Conservation (phyloP, 1,140 invertebrate genomes). For the Lepidurus packardi region DNA sequence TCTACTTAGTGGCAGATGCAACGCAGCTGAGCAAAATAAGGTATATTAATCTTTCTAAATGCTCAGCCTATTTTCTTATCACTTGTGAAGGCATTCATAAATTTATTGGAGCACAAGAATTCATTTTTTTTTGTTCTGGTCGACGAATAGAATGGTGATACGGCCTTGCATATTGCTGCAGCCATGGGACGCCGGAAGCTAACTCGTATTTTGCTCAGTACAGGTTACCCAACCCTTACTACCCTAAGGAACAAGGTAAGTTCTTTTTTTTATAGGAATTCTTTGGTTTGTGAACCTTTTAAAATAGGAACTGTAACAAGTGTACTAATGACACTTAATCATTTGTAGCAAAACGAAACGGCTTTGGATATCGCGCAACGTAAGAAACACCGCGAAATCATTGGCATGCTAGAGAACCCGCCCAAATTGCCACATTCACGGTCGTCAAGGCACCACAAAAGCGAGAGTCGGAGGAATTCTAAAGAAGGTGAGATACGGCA, state of each 20-base stretch:
- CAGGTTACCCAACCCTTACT: conserved; percentile 64
- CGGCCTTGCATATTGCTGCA: conserved; percentile 83
- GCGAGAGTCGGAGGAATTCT: conserved; percentile 27
- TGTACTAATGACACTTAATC: background rate
- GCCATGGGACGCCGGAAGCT: conserved; percentile 89
- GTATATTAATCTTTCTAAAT: conserved; percentile 44
- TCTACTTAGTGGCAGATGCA: conserved; percentile 79
- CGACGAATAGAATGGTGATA: conserved; percentile 76
- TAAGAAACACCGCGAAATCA: conserved; percentile 77
- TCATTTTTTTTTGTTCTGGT: conserved; percentile 35
- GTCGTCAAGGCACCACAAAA: conserved; percentile 10
- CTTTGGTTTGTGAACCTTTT: background rate
- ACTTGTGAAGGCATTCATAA: background rate
- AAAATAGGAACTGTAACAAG: background rate
- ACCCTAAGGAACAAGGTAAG: conserved; percentile 69
- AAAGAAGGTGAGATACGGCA: conserved; percentile 26
- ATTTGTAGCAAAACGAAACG: conserved; percentile 71
- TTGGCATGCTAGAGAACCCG: conserved; percentile 64
- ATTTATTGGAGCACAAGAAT: conserved; percentile 23
- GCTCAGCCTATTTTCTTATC: background rate
- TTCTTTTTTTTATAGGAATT: background rate
- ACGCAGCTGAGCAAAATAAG: conserved; percentile 86
- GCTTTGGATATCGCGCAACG: conserved; percentile 80
- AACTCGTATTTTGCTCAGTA: conserved; percentile 81
- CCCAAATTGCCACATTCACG: conserved; percentile 40